Evolutionary conservation across 2,888 invertebrate species (phyloP).

Genomic region (Hybos culiciformis): DNA sequence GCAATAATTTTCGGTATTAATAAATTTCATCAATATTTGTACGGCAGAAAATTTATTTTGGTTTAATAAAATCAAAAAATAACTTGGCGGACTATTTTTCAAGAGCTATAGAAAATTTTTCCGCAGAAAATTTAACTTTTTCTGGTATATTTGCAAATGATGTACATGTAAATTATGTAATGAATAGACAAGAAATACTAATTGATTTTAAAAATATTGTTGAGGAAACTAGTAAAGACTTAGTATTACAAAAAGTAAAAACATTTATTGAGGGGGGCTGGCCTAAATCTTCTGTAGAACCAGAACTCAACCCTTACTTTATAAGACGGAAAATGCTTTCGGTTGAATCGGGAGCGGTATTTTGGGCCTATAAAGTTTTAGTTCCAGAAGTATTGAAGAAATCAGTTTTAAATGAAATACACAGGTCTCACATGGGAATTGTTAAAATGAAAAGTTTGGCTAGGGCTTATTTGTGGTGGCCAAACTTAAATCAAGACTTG

Average conservation of each 20-base stretch:
- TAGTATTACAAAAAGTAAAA: neutral
- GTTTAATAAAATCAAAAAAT: constrained; percentile 10
- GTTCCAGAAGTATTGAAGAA: constrained; percentile 6
- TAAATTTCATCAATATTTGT: constrained; percentile 27
- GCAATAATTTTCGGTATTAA: constrained; percentile 6
- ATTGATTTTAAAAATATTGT: constrained; percentile 2
- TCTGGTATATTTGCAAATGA: constrained; percentile 1
- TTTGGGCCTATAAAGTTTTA: constrained; percentile 9
- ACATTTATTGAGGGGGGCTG: constrained; percentile 1
- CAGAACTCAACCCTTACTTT: constrained; percentile 3
- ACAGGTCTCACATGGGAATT: constrained; percentile 10
- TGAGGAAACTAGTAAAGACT: constrained; percentile 1
- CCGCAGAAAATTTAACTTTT: neutral
- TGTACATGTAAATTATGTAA: constrained; percentile 4
- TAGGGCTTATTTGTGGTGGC: constrained; percentile 16
- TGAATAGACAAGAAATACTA: neutral
- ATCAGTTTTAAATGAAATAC: constrained; percentile 9
- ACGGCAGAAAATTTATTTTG: constrained; percentile 26
- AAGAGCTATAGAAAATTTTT: constrained; percentile 8
- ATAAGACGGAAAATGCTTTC: constrained; percentile 3
- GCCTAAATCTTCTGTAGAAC: neutral
- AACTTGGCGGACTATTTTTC: constrained; percentile 15
- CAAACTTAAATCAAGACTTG: constrained; percentile 14
- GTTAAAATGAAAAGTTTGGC: constrained; percentile 11
- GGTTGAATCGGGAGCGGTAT: constrained; percentile 5